Evolutionary conservation across 2,888 invertebrate genomes (phyloP).

Genomic region (Acronicta leporina): DNA sequence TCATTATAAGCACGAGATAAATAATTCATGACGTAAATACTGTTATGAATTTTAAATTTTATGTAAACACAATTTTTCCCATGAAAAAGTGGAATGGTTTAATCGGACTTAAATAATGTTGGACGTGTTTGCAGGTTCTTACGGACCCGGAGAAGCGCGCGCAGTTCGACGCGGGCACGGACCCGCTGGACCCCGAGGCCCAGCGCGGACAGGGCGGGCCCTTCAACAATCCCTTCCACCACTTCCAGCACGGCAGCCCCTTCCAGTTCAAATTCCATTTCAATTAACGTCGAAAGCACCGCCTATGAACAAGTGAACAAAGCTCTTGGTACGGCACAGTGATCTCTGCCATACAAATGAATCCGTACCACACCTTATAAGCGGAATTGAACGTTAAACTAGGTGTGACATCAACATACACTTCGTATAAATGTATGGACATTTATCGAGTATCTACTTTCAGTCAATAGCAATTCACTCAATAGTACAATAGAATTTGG

Average conservation of each 20-base stretch:
- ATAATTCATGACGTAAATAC: too few species aligned
- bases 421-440: too few species aligned
- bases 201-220: constrained; percentile 83
- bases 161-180: constrained; percentile 98
- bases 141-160: constrained; percentile 97
- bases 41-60: too few species aligned
- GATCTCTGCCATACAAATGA: not conserved
- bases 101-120: too few species aligned
- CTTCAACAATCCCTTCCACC: constrained; percentile 93
- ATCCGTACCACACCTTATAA: not conserved
- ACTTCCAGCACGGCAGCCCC: constrained; percentile 95
- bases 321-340: not conserved
- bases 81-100: too few species aligned
- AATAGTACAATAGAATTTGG: too few species aligned
- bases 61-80: too few species aligned
- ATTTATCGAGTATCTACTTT: too few species aligned
- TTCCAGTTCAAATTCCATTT: constrained; percentile 99
- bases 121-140: constrained; percentile 85
- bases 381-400: not conserved
- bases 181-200: constrained; percentile 98
- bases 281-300: constrained; percentile 90
- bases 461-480: too few species aligned
- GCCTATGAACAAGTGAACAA: not conserved
- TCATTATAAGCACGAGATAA: too few species aligned
- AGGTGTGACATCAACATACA: not conserved